Base-by-base conservation (phyloP, 2,113 vertebrate species). In the Rhea americana region DNA sequence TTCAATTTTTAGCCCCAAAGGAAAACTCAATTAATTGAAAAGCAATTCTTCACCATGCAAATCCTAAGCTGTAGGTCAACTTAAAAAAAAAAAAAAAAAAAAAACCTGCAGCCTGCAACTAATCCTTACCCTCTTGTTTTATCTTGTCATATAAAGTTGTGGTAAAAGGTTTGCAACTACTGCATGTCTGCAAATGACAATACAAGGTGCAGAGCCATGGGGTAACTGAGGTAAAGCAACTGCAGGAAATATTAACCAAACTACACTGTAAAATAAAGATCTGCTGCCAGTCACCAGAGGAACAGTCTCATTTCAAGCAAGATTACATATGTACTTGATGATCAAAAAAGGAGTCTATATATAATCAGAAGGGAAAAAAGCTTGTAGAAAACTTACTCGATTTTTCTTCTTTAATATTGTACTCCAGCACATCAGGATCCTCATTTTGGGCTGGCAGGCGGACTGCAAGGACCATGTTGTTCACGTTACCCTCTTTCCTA, bases 391-490 rank as follows among this genome's bases (percentile, higher is more conserved):
- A 97, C 98, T 90, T 95, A 99, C 99, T 97, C 37, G 98, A 97
- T 70, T 98, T 98, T 96, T 99, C 98, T 89, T 98, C 98, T 95
- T 98, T 99, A 74, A 99, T 96, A 71, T 84, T 91, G 91, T 98
- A 97, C 45, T 98, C 97, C 28, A 98, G 95, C 66, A 97, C 96
- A 77, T 96, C 83, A 8, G 98, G 79, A 82, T 63, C 56, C 90
- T 98, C 91, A 1, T 95, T 91, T 84, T 94, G 98, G 92, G 87
- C 96, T 5, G 98, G 96, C 47, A 98, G 95, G 30, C 98, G 97
- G 20, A 99, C 97, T 17, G 97, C 98, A 68, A 99, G 98, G 15
- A 97, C 94, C 96, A 98, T 97, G 6, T 79, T 95, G 77, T 97
- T 97, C 85, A 92, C 82, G 63, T 97, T 96, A 59, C 96, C 77